These are phyloP conservation scores for Porites lutea DNA, from an alignment of 64 coral and sea anemone species.

Conservation along the genomic window DNA sequence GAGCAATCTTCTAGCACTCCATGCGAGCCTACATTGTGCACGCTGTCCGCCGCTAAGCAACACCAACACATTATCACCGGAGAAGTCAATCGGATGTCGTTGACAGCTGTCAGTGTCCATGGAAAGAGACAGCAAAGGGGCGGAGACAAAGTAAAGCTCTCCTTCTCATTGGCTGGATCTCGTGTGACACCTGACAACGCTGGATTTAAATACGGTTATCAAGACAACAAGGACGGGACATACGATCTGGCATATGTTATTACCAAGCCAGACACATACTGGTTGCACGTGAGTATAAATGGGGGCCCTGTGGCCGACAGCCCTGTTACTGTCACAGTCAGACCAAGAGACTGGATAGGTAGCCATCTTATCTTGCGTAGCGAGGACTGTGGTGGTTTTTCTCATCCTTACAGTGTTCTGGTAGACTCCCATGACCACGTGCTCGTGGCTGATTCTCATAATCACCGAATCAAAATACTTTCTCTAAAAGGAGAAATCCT, in stretches of 20 bases:
- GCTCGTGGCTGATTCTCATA: slow-evolving; percentile 76
- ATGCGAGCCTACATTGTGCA: slow-evolving; percentile 56
- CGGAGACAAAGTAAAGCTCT: slow-evolving; percentile 55
- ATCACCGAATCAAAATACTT: slow-evolving; percentile 70
- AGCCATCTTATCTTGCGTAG: slow-evolving; percentile 62
- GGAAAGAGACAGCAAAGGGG: slow-evolving; percentile 64
- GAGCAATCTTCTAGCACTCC: slow-evolving; percentile 47
- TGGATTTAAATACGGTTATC: slow-evolving; percentile 69
- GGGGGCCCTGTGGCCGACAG: slow-evolving; percentile 50
- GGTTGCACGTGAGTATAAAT: slow-evolving; percentile 69
- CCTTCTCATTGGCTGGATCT: slow-evolving; percentile 19
- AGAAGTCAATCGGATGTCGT: slow-evolving; percentile 59
- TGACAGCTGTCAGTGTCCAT: slow-evolving; percentile 68
- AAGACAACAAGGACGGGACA: slow-evolving; percentile 69
- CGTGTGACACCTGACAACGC: slow-evolving; percentile 31
- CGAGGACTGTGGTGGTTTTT: slow-evolving; percentile 71
- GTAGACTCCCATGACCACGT: slow-evolving; percentile 35
- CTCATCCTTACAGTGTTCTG: slow-evolving; percentile 69
- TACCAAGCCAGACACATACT: slow-evolving; percentile 60
- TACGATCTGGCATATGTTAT: slow-evolving; percentile 71
- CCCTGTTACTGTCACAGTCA: slow-evolving; percentile 67
- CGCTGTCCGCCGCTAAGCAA: slow-evolving; percentile 26
- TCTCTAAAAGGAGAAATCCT: slow-evolving; percentile 48
- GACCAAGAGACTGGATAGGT: slow-evolving; percentile 77
- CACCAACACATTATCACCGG: slow-evolving; percentile 45